Evolutionary conservation across 2,888 invertebrate genomes (phyloP).

Genomic region (Dromius quadrimaculatus): DNA sequence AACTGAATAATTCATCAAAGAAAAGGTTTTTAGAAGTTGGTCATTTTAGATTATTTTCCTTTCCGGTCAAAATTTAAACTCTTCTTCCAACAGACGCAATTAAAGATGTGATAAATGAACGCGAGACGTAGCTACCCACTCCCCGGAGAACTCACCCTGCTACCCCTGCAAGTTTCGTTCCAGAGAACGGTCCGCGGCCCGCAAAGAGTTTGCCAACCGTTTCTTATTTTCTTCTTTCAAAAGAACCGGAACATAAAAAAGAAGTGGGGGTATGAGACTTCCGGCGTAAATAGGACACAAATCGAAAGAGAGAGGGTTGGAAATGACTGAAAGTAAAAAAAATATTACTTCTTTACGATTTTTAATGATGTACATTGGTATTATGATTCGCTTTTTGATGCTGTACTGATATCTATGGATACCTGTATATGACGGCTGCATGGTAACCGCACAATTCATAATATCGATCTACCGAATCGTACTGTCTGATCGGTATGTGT

Average conservation of each 20-base stretch:
- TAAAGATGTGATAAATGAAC: constrained; percentile 50
- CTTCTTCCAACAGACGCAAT: constrained; percentile 35
- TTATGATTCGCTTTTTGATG: too few species aligned
- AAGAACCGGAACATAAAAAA: background rate
- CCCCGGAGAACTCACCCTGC: background rate
- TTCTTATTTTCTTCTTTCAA: constrained; percentile 39
- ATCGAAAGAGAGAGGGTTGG: background rate
- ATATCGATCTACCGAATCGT: too few species aligned
- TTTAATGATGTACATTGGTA: too few species aligned
- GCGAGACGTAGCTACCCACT: constrained; percentile 20
- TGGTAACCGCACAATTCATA: too few species aligned
- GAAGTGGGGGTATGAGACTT: background rate
- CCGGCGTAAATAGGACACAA: background rate
- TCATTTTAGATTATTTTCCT: too few species aligned
- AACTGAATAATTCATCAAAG: too few species aligned
- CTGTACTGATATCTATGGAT: too few species aligned
- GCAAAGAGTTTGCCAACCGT: constrained; percentile 19
- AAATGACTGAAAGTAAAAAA: too few species aligned
- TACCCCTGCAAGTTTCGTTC: background rate
- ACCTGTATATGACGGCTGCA: too few species aligned
- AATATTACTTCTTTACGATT: too few species aligned
- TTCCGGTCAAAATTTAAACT: constrained; percentile 11
- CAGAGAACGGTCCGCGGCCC: background rate
- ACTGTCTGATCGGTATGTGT: too few species aligned
- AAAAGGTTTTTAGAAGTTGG: too few species aligned